These are phyloP conservation scores for Noturus placidus DNA, from an alignment of 2,113 vertebrate species.

Conservation along the genomic window DNA sequence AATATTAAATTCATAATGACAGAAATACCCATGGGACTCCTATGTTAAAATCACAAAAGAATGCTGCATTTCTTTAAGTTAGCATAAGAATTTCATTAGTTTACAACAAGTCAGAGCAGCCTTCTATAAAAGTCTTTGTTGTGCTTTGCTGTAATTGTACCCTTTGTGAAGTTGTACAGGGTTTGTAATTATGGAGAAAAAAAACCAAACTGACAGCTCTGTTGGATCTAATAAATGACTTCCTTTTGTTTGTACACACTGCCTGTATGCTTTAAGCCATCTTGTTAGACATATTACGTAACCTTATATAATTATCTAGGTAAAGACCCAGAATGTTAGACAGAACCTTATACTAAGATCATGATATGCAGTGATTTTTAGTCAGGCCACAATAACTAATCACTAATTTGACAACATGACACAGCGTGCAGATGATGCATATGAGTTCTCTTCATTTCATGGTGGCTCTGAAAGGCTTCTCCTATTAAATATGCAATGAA, in stretches of 20 bases:
- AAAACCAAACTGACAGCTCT: conserved; percentile 55
- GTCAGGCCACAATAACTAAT: conserved; percentile 57
- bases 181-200: conserved; percentile 47
- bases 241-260: conserved; percentile 58
- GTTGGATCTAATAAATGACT: conserved; percentile 59
- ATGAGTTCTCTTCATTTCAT: conserved; percentile 49
- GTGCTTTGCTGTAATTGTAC: conserved; percentile 45
- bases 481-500: not conserved
- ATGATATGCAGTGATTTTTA: conserved; percentile 26
- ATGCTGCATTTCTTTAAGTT: conserved; percentile 31
- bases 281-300: not conserved
- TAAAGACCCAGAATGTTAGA: not conserved
- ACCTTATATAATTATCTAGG: not conserved
- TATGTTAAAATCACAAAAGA: conserved; percentile 33
- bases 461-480: conserved; percentile 27
- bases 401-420: conserved; percentile 57
- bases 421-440: conserved; percentile 57
- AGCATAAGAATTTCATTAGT: conserved; percentile 32
- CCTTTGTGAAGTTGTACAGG: conserved; percentile 45
- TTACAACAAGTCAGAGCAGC: conserved; percentile 20
- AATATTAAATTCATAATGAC: conserved; percentile 26
- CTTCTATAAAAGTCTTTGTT: conserved; percentile 42
- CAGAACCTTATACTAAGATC: not conserved
- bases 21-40: conserved; percentile 18
- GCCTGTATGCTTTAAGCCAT: conserved; percentile 55